A percentile compares a stretch with the other conserved stretches of the same genome.
Evolutionary conservation across 2,113 vertebrate genomes (phyloP).

Genomic region (Anarhynchus alexandrinus): DNA sequence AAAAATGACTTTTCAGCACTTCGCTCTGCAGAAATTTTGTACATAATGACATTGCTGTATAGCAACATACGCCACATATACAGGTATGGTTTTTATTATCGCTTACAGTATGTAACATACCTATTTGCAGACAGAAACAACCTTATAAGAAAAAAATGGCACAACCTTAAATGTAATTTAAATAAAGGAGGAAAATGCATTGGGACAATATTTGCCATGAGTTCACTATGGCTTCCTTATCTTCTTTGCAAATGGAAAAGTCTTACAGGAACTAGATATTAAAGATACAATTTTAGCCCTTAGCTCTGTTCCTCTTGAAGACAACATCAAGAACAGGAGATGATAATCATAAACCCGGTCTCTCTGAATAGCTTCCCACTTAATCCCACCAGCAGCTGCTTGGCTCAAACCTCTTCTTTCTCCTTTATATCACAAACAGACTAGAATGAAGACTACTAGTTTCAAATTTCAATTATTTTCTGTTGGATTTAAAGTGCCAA

Average conservation of each 20-base stretch:
- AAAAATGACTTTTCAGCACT: neutral
- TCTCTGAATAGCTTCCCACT: slow-evolving; percentile 32
- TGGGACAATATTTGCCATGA: neutral
- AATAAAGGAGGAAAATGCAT: neutral
- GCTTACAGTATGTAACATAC: neutral
- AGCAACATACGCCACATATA: neutral
- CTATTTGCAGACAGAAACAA: neutral
- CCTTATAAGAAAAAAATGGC: neutral
- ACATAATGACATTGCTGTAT: neutral
- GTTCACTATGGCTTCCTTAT: neutral
- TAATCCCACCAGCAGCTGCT: slow-evolving; percentile 50
- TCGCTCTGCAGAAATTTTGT: neutral
- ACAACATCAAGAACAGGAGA: slow-evolving; percentile 15
- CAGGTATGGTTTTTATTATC: neutral
- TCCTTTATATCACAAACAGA: neutral
- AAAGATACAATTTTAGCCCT: neutral
- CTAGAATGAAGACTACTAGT: neutral
- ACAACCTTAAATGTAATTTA: neutral
- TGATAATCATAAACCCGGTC: slow-evolving; percentile 26
- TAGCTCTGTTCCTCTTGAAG: slow-evolving; percentile 19
- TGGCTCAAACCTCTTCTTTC: slow-evolving; percentile 17
- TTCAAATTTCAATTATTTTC: slow-evolving; percentile 26
- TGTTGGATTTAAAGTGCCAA: neutral
- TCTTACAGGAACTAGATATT: neutral
- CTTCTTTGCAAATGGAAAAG: neutral